phyloP scores from a whole-genome alignment of 2,113 vertebrate genomes.

The Tor tambroides region DNA sequence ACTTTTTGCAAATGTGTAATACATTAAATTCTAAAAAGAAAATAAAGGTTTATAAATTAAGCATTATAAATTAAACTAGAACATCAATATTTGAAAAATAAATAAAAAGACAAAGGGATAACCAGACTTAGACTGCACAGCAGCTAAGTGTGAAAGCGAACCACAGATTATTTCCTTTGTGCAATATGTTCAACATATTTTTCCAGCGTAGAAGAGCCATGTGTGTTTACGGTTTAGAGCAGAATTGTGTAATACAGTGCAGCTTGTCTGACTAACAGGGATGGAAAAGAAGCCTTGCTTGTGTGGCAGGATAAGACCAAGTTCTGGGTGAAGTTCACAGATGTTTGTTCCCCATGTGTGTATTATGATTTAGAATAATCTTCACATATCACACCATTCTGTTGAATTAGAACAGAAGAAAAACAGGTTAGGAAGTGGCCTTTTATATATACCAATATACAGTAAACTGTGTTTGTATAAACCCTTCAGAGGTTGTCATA shows the following conservation, averaged over 20 bases:
- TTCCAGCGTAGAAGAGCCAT: not conserved
- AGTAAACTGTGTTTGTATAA: not conserved
- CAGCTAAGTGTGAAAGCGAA: slow-evolving; percentile 3
- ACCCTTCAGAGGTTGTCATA: not conserved
- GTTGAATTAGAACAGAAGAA: not conserved
- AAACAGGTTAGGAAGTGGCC: not conserved
- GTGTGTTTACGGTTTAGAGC: not conserved
- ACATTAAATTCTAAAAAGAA: not conserved
- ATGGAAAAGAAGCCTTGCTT: not conserved
- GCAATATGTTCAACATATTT: not conserved
- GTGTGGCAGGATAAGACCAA: not conserved
- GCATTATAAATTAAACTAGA: not conserved
- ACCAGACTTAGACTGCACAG: not conserved
- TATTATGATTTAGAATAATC: not conserved
- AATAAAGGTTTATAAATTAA: not conserved
- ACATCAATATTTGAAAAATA: not conserved
- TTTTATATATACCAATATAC: not conserved
- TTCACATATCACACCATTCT: not conserved
- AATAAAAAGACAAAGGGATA: not conserved
- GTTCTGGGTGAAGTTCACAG: not conserved
- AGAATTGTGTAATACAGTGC: not conserved
- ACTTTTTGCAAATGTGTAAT: not conserved
- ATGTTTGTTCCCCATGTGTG: not conserved
- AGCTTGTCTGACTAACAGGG: not conserved
- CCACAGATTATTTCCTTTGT: not conserved